Base-by-base conservation (phyloP, 2,888 invertebrate genomes). In the Platycheirus rosarum region DNA sequence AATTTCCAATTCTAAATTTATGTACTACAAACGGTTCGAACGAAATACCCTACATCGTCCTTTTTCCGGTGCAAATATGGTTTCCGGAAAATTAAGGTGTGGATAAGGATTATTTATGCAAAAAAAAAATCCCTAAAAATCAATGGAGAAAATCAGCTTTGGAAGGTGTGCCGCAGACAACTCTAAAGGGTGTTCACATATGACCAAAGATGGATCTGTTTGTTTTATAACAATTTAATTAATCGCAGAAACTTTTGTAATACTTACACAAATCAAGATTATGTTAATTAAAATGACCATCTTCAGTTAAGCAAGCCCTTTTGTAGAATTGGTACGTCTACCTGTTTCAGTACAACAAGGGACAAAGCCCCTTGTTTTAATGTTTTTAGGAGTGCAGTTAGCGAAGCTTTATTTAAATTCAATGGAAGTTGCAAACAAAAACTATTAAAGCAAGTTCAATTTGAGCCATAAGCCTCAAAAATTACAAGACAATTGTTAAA, bases 51-150 rank as follows among this genome's bases (percentile, higher is more conserved):
- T 40, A 26, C 42, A 26, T 69, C 65, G 69, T 75, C 79, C 75
- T 70, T 69, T 49, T 78, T 80, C 75, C 79, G 75, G 75, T 70
- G 51, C 55, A 57, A 63, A 68, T 32, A 55, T 60, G 23, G 46
- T 71, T 71, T 14, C 65, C 35, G 14, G 14, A 32, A 53, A 51
- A 78, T 60, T 20, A 32, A 35, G 78, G 79, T 51, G 79, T 35
- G 79, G 75, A 65, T 4, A 6, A 26, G 2, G 26, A 32, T 8
- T 32, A 7, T 70, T 80, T 70, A 60, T 75, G 69, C 79, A 69
- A 63, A 55, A 40, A 13, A 6, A 29, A 29, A n/a, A 40, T 18
- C 2, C 14, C 4, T 55, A 66, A 51, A 37, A 79, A 74, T 70
- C 75, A 69, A 79, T 74, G 32, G 9, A 57, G 65, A 51, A 68